These are phyloP conservation scores for Antheraea pernyi DNA, from an alignment of 1,140 invertebrate genomes.

Conservation along the genomic window DNA sequence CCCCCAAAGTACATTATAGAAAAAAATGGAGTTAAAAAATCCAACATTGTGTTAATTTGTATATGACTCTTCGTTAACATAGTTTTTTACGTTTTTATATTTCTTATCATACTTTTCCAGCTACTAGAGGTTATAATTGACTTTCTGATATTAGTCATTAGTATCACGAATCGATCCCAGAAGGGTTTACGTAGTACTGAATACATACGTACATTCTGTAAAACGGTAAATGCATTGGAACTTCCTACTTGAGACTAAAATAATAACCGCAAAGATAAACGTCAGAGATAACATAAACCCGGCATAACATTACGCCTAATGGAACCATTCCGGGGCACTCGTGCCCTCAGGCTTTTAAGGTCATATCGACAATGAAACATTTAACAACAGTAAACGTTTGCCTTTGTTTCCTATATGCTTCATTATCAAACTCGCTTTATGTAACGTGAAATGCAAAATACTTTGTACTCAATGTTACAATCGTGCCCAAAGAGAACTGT, in stretches of 20 bases:
- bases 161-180: too few relatives aligned
- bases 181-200: background rate
- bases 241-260: slow-evolving; percentile 3
- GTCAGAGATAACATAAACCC: slow-evolving; percentile 10
- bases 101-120: too few relatives aligned
- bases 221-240: background rate
- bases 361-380: slow-evolving; percentile 4
- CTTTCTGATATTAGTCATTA: too few relatives aligned
- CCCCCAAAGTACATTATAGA: too few relatives aligned
- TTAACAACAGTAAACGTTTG: slow-evolving; percentile 1
- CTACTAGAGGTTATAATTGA: too few relatives aligned
- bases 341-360: background rate
- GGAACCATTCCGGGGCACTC: background rate
- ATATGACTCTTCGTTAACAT: background rate
- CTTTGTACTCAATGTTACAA: background rate
- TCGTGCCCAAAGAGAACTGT: background rate
- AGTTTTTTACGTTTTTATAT: background rate
- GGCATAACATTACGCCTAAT: slow-evolving; percentile 8
- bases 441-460: background rate
- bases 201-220: background rate
- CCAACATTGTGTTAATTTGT: too few relatives aligned
- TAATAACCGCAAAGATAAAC: slow-evolving; percentile 15
- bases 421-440: background rate
- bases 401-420: background rate
- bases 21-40: too few relatives aligned